These are phyloP conservation scores for Hozukius guyotensis DNA, from an alignment of 2,797 vertebrate genomes.

Conservation along the genomic window DNA sequence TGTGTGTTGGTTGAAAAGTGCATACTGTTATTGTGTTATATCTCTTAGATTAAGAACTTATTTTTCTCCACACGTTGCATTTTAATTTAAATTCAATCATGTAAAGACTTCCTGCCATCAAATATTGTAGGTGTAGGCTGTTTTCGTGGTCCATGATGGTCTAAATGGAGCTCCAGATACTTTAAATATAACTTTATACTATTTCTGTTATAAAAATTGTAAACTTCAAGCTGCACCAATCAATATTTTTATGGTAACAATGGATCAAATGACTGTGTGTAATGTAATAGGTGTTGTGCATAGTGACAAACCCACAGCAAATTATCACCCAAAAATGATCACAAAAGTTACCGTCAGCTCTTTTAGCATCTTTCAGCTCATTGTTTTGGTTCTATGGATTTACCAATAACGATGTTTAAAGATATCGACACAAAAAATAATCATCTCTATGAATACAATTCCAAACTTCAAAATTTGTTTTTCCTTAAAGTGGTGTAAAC, in stretches of 20 bases:
- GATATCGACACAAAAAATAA: no score
- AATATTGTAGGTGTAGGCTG: background rate
- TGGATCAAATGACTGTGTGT: no score
- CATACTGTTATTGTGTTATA: no score
- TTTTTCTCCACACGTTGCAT: background rate
- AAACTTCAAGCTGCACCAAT: background rate
- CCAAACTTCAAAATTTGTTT: no score
- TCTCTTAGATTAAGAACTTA: no score
- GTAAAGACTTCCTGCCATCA: no score
- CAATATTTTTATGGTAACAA: fast-evolving
- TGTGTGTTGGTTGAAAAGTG: background rate
- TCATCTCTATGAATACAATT: no score
- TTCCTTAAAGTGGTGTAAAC: no score
- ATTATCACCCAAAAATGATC: no score
- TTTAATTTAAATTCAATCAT: background rate
- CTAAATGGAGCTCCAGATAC: background rate
- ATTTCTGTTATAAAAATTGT: background rate
- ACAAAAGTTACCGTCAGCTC: fast-evolving
- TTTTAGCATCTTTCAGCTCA: no score
- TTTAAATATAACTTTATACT: background rate
- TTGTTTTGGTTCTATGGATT: no score
- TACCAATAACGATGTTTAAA: no score
- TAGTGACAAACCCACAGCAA: fast-evolving
- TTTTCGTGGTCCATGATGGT: background rate
- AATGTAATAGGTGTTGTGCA: fast-evolving